Percentiles rank a stretch among this genome's conserved stretches.
Evolutionary conservation across 2,888 invertebrate species (phyloP).

Genomic region (Mantis religiosa): DNA sequence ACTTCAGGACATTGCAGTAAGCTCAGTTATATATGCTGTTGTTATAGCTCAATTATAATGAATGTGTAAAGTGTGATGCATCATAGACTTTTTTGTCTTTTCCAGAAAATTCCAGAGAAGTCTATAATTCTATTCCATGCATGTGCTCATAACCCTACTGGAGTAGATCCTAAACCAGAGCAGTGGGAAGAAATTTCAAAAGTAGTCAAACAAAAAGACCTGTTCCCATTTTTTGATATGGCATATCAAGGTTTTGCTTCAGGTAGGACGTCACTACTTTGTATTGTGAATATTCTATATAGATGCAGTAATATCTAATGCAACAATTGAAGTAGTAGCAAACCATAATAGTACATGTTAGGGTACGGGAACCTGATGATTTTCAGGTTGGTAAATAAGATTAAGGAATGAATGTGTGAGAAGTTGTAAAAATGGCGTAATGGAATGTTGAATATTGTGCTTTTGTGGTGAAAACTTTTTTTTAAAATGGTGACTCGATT

Average conservation of each 20-base stretch:
- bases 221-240: conserved; percentile 96
- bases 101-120: conserved; percentile 85
- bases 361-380: no score
- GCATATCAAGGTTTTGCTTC: conserved; percentile 97
- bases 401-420: no score
- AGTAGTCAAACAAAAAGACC: conserved; percentile 71
- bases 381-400: no score
- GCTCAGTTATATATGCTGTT: conserved; percentile 34
- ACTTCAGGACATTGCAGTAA: conserved; percentile 80
- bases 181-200: conserved; percentile 88
- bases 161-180: conserved; percentile 81
- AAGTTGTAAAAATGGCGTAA: no score
- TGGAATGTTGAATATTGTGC: no score
- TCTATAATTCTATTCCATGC: conserved; percentile 91
- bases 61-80: no score
- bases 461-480: no score
- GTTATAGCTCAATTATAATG: not conserved
- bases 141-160: conserved; percentile 98
- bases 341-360: no score
- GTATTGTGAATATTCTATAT: not conserved
- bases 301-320: no score
- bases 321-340: no score
- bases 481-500: no score
- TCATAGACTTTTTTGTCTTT: conserved; percentile 29
- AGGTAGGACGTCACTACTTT: conserved; percentile 42